Evolutionary conservation across 2,888 invertebrate species (phyloP).

Genomic region (Apocheima hispidaria): DNA sequence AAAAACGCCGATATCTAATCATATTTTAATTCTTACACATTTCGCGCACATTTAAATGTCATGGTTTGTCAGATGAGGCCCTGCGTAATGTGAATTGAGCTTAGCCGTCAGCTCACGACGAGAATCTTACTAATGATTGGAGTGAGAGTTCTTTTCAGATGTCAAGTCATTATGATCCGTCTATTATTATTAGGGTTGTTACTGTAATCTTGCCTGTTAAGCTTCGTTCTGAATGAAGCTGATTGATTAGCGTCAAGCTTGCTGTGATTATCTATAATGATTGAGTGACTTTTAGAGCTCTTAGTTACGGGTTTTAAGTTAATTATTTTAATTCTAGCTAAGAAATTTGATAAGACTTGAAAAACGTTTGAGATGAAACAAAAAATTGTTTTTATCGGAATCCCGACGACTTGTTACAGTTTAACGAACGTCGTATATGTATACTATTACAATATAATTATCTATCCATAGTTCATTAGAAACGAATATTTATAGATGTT

Average conservation of each 20-base stretch:
- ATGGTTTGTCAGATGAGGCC: no score
- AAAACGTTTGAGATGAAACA: no score
- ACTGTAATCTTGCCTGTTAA: conserved; percentile 19
- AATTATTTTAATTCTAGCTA: no score
- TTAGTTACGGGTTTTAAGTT: background rate
- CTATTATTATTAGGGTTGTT: conserved; percentile 36
- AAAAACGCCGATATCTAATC: background rate
- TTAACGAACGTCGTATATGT: no score
- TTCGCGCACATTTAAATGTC: background rate
- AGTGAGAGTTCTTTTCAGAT: conserved; percentile 42
- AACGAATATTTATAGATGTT: no score
- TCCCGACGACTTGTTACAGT: no score
- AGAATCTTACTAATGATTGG: conserved; percentile 57
- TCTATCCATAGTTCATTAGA: no score
- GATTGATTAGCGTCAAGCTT: conserved; percentile 12
- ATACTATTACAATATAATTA: no score
- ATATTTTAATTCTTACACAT: no score
- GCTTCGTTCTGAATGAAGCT: conserved; percentile 12
- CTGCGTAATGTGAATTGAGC: background rate
- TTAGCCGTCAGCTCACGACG: conserved; percentile 60
- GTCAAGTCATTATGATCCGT: conserved; percentile 44
- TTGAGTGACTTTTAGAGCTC: conserved; percentile 2
- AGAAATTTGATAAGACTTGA: no score
- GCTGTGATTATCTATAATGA: conserved; percentile 2
- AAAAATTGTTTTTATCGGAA: no score